A percentile compares a stretch with the other conserved stretches of the same genome.
Evolutionary conservation across 2,797 vertebrate genomes (phyloP).

Genomic region (Melanogrammus aeglefinus): DNA sequence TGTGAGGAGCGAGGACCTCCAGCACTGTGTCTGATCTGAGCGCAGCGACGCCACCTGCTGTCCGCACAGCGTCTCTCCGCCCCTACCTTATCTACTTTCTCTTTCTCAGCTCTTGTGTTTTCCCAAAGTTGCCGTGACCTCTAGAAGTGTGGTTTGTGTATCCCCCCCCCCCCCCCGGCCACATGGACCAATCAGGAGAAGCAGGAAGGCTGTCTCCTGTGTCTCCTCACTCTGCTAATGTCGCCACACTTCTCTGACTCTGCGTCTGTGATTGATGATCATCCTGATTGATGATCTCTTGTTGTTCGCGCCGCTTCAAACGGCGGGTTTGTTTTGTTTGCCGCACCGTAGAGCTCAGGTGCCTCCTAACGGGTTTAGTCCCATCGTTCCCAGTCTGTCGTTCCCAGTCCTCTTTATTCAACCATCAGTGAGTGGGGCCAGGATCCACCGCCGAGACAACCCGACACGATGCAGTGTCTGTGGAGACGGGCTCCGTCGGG

Average conservation of each 20-base stretch:
- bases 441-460: no score
- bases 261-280: not conserved
- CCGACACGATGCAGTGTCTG: no score
- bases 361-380: no score
- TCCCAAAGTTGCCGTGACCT: conserved; percentile 22
- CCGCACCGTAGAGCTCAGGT: no score
- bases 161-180: no score
- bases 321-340: not conserved
- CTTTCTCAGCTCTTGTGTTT: not conserved
- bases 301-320: conserved; percentile 6
- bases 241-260: not conserved
- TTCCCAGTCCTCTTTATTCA: no score
- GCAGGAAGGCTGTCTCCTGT: no score
- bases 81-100: conserved; percentile 16
- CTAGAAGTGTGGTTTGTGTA: not conserved
- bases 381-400: no score
- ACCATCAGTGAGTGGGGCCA: no score
- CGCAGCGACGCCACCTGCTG: conserved; percentile 46
- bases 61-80: conserved; percentile 33
- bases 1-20: conserved; percentile 27
- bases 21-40: conserved; percentile 47
- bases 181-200: no score
- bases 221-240: not conserved
- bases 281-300: conserved; percentile 22
- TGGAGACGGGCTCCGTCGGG: no score